Evolutionary conservation across 2,113 vertebrate species (phyloP), one percentile per base, ranked within the genome.

Genomic region (Telmatochromis bifrenatus): DNA sequence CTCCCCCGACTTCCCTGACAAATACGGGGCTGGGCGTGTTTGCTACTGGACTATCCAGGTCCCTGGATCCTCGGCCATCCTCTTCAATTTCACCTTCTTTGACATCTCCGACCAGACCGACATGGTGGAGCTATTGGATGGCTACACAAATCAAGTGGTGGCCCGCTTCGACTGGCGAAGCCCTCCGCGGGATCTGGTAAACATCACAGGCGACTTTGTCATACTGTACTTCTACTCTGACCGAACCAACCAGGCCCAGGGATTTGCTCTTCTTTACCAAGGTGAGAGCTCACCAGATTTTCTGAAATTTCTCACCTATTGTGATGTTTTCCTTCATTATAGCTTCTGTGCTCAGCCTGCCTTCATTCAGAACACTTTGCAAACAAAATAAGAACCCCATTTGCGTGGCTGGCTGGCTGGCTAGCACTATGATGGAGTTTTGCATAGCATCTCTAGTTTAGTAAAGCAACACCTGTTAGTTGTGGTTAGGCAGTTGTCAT

Each of bases 161-260:
- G 97, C 96, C 6, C 97, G 98, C 14, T 98, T 98, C n/a, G 97
- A 96, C 15, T 97, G 98, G 84, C 97, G 97, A 80, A 98, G 96
- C 91, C 96, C 94, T 0, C 98, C 98, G 0, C 96, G 97, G n/a
- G 91, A 95, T 55, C 93, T 97, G 49, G 95, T 99, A 7, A 99
- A 99, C 89, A 31, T 99, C 96, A 98, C 98, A 0, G 88, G 97
- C 31, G 98, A 99, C 93, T 99, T 97, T 45, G 97, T 98, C 45
- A 98, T 99, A 31, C 91, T 99, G 51, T 99, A 99, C 95, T 99
- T 99, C 93, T 99, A 97, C 97, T 99, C 98, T 0, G 98, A 99
- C 92, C 97, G 97, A 33, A 97, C 97, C 89, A 99, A 98, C 93
- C 97, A 98, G 87, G 98, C 98, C 45, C 98, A 98, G 73, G 98